These are phyloP conservation scores for Rhinogobius similis DNA, from an alignment of 2,113 vertebrate genomes.

Conservation along the genomic window DNA sequence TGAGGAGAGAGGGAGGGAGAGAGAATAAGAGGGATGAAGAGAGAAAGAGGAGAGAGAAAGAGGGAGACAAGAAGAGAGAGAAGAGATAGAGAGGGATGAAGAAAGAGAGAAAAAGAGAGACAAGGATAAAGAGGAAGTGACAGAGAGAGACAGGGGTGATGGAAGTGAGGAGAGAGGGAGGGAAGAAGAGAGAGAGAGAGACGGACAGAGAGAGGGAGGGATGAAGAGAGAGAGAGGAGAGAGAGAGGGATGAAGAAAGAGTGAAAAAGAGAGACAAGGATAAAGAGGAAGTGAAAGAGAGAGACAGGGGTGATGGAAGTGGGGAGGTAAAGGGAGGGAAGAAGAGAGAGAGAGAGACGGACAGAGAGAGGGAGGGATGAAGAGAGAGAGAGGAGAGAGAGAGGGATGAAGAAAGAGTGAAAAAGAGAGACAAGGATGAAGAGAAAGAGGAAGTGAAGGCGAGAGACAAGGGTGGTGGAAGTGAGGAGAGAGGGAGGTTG, in stretches of 20 bases:
- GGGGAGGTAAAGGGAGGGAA: neutral
- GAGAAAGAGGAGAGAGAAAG: too few relatives aligned
- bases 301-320: too few relatives aligned
- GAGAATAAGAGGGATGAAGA: too few relatives aligned
- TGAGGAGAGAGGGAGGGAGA: too few relatives aligned
- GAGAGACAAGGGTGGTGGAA: neutral
- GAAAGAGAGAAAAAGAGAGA: neutral
- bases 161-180: neutral
- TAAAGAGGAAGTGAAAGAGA: neutral
- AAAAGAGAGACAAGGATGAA: too few relatives aligned
- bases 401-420: neutral
- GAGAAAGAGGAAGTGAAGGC: neutral
- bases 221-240: too few relatives aligned
- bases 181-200: neutral
- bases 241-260: neutral
- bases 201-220: neutral
- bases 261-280: neutral
- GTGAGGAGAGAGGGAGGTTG: neutral
- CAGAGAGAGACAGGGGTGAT: neutral
- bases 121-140: neutral
- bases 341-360: neutral
- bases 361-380: neutral
- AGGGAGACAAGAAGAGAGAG: too few relatives aligned
- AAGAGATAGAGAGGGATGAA: neutral
- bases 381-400: neutral